A percentile compares a stretch with the other conserved stretches of the same genome.
Conservation (phyloP, 2,797 vertebrate genomes). For the Manis crassicaudata region DNA sequence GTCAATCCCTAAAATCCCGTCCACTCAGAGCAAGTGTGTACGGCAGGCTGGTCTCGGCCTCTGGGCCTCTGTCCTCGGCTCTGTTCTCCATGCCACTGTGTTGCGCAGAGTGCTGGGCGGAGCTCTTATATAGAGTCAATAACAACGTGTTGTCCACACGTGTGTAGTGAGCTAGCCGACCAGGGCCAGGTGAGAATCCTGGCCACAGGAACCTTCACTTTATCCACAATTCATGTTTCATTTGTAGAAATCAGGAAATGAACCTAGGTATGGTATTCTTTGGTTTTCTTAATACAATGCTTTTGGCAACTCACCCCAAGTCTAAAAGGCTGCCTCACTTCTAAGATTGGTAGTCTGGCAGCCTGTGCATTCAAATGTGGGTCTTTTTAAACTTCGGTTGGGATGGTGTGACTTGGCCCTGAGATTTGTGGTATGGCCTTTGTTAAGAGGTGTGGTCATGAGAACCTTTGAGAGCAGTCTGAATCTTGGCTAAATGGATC, state of each 20-base stretch:
- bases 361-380: background rate
- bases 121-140: too few species aligned
- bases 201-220: too few species aligned
- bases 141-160: too few species aligned
- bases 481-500: constrained; percentile 36
- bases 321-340: background rate
- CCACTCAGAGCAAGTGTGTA: too few species aligned
- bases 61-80: too few species aligned
- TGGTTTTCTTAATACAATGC: background rate
- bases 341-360: background rate
- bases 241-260: constrained; percentile 35
- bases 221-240: background rate
- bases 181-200: too few species aligned
- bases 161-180: too few species aligned
- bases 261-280: background rate
- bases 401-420: background rate
- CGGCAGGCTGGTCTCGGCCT: too few species aligned
- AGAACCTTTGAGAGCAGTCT: constrained; percentile 27
- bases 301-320: background rate
- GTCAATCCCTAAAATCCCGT: too few species aligned
- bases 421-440: background rate
- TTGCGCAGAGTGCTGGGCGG: too few species aligned
- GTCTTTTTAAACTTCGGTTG: constrained; percentile 10
- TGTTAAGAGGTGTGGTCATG: background rate
- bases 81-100: too few species aligned